A percentile compares a stretch with the other conserved stretches of the same genome.
These are phyloP conservation scores for Ridgeia piscesae DNA, from an alignment of 1,140 invertebrate species.

Conservation along the genomic window DNA sequence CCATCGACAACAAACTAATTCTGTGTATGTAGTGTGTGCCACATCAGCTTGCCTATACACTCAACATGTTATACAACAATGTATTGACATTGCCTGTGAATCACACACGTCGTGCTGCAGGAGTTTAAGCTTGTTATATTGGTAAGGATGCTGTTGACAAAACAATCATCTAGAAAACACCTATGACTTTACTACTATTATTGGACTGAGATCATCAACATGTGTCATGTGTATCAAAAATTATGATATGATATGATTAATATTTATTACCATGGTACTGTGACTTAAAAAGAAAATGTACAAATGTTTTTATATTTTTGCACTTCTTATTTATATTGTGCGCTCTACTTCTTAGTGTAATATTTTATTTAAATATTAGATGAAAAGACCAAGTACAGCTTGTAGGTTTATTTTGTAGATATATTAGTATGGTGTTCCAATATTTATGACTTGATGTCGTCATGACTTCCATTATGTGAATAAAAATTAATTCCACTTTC, in stretches of 20 bases:
- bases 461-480: background rate
- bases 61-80: background rate
- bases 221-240: background rate
- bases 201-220: background rate
- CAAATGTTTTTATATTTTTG: background rate
- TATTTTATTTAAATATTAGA: background rate
- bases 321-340: background rate
- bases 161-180: background rate
- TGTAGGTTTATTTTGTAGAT: no score
- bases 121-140: background rate
- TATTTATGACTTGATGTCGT: background rate
- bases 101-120: background rate
- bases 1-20: background rate
- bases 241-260: background rate
- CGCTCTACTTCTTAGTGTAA: background rate
- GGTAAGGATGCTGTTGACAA: background rate
- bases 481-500: background rate
- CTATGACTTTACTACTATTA: background rate
- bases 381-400: no score
- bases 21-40: background rate
- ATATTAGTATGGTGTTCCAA: no score
- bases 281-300: background rate
- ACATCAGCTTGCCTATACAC: background rate
- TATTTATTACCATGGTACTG: background rate
- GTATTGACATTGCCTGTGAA: background rate